These are phyloP conservation scores for Pristionchus exspectatus DNA, from an alignment of 2,888 invertebrate genomes.

Conservation along the genomic window DNA sequence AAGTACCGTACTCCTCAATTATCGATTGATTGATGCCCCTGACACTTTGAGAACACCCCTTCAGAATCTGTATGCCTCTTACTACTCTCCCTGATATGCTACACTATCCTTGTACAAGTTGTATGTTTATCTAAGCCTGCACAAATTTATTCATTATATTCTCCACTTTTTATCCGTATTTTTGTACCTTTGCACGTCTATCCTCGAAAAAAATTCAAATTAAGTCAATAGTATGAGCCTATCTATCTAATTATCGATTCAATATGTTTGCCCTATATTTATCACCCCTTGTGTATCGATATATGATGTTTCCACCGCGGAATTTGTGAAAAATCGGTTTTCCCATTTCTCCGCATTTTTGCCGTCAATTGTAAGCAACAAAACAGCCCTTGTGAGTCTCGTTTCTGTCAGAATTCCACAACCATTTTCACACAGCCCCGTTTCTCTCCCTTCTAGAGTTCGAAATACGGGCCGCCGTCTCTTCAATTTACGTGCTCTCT, in stretches of 20 bases:
- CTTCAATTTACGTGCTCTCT: too few species aligned
- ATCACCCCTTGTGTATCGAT: constrained; percentile 45
- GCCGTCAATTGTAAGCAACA: background rate
- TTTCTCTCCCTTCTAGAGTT: background rate
- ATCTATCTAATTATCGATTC: constrained; percentile 42
- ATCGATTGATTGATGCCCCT: constrained; percentile 11
- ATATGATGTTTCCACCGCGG: background rate
- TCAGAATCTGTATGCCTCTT: background rate
- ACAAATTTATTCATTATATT: background rate
- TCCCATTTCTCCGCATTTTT: background rate
- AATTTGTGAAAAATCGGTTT: constrained; percentile 16
- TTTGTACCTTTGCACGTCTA: constrained; percentile 12
- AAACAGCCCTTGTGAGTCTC: constrained; percentile 8
- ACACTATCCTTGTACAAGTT: constrained; percentile 51
- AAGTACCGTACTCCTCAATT: constrained; percentile 46
- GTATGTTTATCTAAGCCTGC: constrained; percentile 13
- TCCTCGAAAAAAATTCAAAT: background rate
- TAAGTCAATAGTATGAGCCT: constrained; percentile 44
- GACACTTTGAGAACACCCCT: constrained; percentile 8
- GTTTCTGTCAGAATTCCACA: constrained; percentile 2
- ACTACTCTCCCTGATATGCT: background rate
- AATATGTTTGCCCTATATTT: constrained; percentile 34
- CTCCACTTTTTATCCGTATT: background rate
- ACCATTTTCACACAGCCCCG: constrained; percentile 20
- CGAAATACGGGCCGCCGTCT: too few species aligned